Conservation (phyloP, 2,888 invertebrate species). For the Limnephilus auricula region DNA sequence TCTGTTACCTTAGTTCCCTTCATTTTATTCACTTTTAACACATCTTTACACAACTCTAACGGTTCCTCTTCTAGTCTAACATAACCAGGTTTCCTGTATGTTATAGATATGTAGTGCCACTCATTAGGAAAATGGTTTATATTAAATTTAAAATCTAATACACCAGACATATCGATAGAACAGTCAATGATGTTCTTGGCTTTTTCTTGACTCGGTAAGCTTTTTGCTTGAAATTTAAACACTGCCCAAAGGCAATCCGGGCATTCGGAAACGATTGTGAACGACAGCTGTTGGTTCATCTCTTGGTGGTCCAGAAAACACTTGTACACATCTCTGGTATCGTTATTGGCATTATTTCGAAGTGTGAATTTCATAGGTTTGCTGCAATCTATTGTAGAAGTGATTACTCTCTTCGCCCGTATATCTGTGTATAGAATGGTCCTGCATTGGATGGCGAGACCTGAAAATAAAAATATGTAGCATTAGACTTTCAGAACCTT, state of each 20-base stretch:
- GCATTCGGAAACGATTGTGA: not conserved
- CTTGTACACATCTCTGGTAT: not conserved
- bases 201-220: not conserved
- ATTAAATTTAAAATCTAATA: not conserved
- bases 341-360: not conserved
- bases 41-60: not conserved
- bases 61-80: not conserved
- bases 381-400: not conserved
- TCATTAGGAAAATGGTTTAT: not conserved
- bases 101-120: slow-evolving; percentile 46
- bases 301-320: slow-evolving; percentile 19
- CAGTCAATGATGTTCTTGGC: slow-evolving; percentile 1
- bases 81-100: not conserved
- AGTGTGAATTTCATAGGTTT: not conserved
- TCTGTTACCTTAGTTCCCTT: not conserved
- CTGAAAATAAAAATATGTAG: slow-evolving; percentile 10
- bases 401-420: not conserved
- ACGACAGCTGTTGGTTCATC: not conserved
- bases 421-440: slow-evolving; percentile 14
- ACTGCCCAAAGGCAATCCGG: slow-evolving; percentile 14
- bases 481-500: no score
- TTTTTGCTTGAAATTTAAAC: slow-evolving; percentile 17
- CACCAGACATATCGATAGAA: not conserved
- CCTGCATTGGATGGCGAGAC: not conserved
- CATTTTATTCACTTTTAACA: not conserved